These are phyloP conservation scores for Enoplosus armatus DNA, from an alignment of 2,797 vertebrate genomes.

Conservation along the genomic window DNA sequence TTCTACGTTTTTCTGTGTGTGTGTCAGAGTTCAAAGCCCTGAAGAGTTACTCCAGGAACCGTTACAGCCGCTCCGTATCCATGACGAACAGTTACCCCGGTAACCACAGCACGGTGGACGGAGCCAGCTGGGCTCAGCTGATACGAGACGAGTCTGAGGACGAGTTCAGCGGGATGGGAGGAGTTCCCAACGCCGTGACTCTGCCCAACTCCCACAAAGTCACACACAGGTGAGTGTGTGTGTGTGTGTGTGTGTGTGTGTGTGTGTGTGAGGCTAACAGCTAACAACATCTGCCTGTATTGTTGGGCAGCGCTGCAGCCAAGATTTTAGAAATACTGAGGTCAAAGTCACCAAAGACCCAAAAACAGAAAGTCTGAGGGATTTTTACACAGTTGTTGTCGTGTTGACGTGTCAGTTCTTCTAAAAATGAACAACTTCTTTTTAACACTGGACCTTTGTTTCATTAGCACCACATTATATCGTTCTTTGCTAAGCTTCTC, in stretches of 20 bases:
- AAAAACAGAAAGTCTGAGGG: no score
- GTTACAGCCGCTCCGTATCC: slow-evolving; percentile 88
- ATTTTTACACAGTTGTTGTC: no score
- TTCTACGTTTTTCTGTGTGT: slow-evolving; percentile 6
- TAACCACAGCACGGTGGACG: slow-evolving; percentile 80
- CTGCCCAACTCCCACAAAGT: slow-evolving; percentile 91
- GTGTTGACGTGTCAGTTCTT: no score
- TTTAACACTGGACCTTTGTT: no score
- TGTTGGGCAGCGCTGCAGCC: no score
- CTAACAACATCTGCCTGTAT: no score
- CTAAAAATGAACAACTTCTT: no score
- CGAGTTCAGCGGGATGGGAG: slow-evolving; percentile 92
- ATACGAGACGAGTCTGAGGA: slow-evolving; percentile 73
- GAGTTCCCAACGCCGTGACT: slow-evolving; percentile 71
- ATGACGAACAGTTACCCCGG: slow-evolving; percentile 76
- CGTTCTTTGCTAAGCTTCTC: no score
- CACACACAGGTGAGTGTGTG: slow-evolving; percentile 89
- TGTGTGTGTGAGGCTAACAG: background rate
- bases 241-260: background rate
- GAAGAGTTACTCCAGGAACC: slow-evolving; percentile 89
- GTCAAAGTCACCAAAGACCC: no score
- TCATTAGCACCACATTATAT: no score
- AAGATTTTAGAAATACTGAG: no score
- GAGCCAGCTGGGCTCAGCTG: slow-evolving; percentile 9
- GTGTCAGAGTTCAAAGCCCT: slow-evolving; percentile 89